A percentile compares a stretch with the other conserved stretches of the same genome.
phyloP scores from a whole-genome alignment of 2,888 invertebrate species.

The Chrysotoxum bicinctum region DNA sequence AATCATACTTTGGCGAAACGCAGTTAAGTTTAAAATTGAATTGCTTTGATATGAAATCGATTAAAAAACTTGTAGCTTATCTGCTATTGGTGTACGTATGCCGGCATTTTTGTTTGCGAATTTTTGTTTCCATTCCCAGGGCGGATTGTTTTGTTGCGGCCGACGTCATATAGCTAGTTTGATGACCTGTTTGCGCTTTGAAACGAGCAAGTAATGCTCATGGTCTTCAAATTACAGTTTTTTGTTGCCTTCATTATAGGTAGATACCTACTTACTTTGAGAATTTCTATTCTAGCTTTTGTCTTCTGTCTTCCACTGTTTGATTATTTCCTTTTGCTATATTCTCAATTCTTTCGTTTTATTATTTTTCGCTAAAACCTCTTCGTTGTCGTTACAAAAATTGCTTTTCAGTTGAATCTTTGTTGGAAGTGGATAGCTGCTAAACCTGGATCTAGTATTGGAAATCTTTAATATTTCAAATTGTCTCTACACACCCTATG shows the following conservation, averaged over 20 bases:
- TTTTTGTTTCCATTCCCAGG: slow-evolving; percentile 34
- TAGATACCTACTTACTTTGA: slow-evolving; percentile 1
- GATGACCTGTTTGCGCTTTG: slow-evolving; percentile 61
- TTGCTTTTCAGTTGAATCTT: neutral
- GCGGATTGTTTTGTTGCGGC: slow-evolving; percentile 13
- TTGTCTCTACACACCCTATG: neutral
- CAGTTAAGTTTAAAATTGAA: neutral
- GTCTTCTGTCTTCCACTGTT: slow-evolving; percentile 1
- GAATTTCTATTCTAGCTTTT: slow-evolving; percentile 20
- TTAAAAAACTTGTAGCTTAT: neutral
- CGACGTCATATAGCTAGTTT: slow-evolving; percentile 59
- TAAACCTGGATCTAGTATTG: slow-evolving; percentile 2
- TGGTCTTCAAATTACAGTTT: slow-evolving; percentile 60
- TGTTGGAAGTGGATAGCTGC: slow-evolving; percentile 4
- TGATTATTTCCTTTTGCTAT: slow-evolving; percentile 32
- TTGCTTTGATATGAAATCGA: neutral
- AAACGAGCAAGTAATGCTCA: slow-evolving; percentile 39
- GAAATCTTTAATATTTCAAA: neutral
- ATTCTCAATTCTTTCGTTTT: slow-evolving; percentile 11
- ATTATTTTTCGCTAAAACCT: neutral
- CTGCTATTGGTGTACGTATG: slow-evolving; percentile 22
- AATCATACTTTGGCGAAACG: neutral
- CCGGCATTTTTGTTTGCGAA: slow-evolving; percentile 60
- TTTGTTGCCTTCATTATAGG: slow-evolving; percentile 8
- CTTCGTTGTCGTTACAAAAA: neutral